A percentile compares a stretch with the other conserved stretches of the same genome.
These are phyloP conservation scores for Thermophis baileyi DNA, from an alignment of 2,113 vertebrate species.

Conservation along the genomic window DNA sequence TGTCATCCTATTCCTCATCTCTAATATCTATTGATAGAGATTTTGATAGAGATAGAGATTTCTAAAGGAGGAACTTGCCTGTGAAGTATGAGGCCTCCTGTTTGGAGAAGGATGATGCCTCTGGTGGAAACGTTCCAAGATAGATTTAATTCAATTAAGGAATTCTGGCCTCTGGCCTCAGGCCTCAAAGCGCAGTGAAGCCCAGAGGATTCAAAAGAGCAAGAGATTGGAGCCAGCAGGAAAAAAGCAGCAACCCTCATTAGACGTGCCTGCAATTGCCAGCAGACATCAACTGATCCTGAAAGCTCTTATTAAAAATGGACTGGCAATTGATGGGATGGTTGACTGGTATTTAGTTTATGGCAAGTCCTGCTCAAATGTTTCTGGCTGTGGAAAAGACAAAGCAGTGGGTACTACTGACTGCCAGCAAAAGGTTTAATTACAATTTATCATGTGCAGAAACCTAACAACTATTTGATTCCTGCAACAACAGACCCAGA, in stretches of 20 bases:
- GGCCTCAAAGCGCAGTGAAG: fast-evolving
- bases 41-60: background rate
- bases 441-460: background rate
- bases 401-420: conserved; percentile 9
- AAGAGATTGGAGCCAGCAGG: conserved; percentile 23
- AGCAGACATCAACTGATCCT: background rate
- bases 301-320: conserved; percentile 10
- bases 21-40: background rate
- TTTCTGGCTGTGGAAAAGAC: conserved; percentile 5
- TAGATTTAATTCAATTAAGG: conserved; percentile 19
- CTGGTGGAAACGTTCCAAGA: background rate
- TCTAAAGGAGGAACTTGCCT: background rate
- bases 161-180: background rate
- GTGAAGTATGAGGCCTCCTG: fast-evolving
- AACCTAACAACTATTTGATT: conserved; percentile 15
- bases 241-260: background rate
- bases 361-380: background rate
- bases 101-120: background rate
- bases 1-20: background rate
- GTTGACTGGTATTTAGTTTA: background rate
- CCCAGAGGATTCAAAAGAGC: background rate
- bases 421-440: background rate
- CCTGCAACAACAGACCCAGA: conserved; percentile 1
- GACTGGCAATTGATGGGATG: background rate
- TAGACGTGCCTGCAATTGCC: background rate